A percentile compares a stretch with the other conserved stretches of the same genome.
Evolutionary conservation across 2,888 invertebrate genomes (phyloP).

Genomic region (Anthophora plumipes): DNA sequence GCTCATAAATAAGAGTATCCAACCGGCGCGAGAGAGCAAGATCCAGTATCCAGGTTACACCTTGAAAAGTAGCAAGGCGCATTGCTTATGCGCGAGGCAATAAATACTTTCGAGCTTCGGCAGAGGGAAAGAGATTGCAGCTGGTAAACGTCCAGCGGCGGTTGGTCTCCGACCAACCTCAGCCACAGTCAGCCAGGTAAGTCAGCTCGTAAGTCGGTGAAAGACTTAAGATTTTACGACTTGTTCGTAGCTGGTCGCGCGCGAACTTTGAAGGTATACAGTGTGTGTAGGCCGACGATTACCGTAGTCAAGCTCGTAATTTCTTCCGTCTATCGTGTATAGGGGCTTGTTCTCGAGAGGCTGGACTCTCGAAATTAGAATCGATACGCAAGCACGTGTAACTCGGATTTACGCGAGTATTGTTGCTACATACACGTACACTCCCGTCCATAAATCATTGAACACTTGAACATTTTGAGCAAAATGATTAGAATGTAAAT

Average conservation of each 20-base stretch:
- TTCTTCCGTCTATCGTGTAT: slow-evolving; percentile 31
- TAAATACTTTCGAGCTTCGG: slow-evolving; percentile 59
- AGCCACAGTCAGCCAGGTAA: too few relatives aligned
- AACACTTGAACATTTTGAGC: too few relatives aligned
- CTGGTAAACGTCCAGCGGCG: slow-evolving; percentile 49
- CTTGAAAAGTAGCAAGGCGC: slow-evolving; percentile 53
- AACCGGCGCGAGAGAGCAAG: slow-evolving; percentile 10
- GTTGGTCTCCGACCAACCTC: slow-evolving; percentile 22
- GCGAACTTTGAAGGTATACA: slow-evolving; percentile 47
- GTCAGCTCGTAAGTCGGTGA: slow-evolving; percentile 48
- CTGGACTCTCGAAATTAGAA: slow-evolving; percentile 41
- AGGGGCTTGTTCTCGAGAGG: slow-evolving; percentile 19
- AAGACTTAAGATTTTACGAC: slow-evolving; percentile 61
- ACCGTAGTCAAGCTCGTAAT: slow-evolving; percentile 48
- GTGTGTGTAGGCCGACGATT: slow-evolving; percentile 21
- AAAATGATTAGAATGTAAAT: too few relatives aligned
- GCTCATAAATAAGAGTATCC: slow-evolving; percentile 24
- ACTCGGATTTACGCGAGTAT: neutral
- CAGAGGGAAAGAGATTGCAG: slow-evolving; percentile 49
- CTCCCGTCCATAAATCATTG: too few relatives aligned
- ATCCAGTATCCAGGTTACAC: slow-evolving; percentile 47
- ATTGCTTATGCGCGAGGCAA: slow-evolving; percentile 53
- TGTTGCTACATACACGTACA: neutral
- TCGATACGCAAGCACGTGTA: slow-evolving; percentile 40
- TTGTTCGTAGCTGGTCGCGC: slow-evolving; percentile 36